Evolutionary conservation across 2,888 invertebrate genomes (phyloP).

Genomic region (Hemaris fuciformis): DNA sequence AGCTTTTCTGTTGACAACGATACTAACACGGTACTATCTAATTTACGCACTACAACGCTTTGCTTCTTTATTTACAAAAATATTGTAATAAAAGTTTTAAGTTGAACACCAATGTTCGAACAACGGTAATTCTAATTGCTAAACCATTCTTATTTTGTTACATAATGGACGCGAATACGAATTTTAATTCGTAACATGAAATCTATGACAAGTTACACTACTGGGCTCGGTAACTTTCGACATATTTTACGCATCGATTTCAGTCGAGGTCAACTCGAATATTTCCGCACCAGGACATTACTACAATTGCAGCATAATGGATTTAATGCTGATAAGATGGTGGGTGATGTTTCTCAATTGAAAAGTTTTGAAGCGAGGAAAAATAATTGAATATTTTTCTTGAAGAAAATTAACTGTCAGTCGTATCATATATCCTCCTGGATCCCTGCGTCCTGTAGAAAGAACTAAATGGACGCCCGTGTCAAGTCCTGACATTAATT

Average conservation of each 20-base stretch:
- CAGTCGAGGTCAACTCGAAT: not conserved
- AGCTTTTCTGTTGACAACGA: not conserved
- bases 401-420: not conserved
- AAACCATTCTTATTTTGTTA: conserved; percentile 1
- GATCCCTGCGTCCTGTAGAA: no score
- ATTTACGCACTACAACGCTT: not conserved
- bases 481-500: no score
- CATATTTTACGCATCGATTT: not conserved
- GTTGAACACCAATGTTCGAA: conserved; percentile 25
- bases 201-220: not conserved
- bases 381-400: not conserved
- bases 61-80: conserved; percentile 31
- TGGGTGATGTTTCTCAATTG: not conserved
- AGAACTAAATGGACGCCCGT: no score
- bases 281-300: not conserved
- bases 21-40: not conserved
- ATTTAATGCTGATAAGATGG: not conserved
- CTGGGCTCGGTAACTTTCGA: not conserved
- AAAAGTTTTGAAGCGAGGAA: not conserved
- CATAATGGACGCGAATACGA: conserved; percentile 29
- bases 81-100: conserved; percentile 27
- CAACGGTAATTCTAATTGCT: conserved; percentile 25
- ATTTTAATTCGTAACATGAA: conserved; percentile 20
- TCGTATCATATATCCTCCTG: no score
- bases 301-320: not conserved